Conservation (phyloP, 1,140 invertebrate species). For the Hylaeus volcanicus region DNA sequence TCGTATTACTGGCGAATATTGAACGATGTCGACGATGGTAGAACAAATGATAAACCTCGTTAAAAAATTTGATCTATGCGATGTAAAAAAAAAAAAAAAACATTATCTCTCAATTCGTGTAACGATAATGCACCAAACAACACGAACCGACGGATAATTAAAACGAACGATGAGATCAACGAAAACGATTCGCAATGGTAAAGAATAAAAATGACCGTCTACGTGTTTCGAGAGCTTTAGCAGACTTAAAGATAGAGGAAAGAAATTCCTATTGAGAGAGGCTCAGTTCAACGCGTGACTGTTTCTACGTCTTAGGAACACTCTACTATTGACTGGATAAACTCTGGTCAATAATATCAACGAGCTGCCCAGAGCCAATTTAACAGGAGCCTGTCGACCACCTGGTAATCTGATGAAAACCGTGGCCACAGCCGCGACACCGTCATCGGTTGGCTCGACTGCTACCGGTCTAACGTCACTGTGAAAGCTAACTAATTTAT, state of each 20-base stretch:
- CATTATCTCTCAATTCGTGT: not conserved
- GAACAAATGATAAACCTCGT: not conserved
- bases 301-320: slow-evolving; percentile 83
- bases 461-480: slow-evolving; percentile 91
- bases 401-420: slow-evolving; percentile 93
- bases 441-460: slow-evolving; percentile 93
- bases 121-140: not conserved
- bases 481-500: slow-evolving; percentile 76
- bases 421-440: slow-evolving; percentile 92
- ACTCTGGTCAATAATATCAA: slow-evolving; percentile 86
- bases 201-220: slow-evolving; percentile 18
- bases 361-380: slow-evolving; percentile 87
- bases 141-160: not conserved
- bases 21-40: slow-evolving; percentile 28
- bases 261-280: slow-evolving; percentile 23
- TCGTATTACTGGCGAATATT: slow-evolving; percentile 36
- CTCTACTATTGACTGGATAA: slow-evolving; percentile 83
- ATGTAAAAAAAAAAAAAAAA: not conserved
- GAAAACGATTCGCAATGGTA: slow-evolving; percentile 8
- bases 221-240: not conserved
- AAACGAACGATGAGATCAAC: slow-evolving; percentile 39
- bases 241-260: slow-evolving; percentile 13
- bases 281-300: slow-evolving; percentile 79
- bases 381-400: slow-evolving; percentile 86
- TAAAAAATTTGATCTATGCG: slow-evolving; percentile 3